A percentile compares a stretch with the other conserved stretches of the same genome.
Evolutionary conservation across 2,797 vertebrate species (phyloP).

Genomic region (Mormyrus proboscirostris): DNA sequence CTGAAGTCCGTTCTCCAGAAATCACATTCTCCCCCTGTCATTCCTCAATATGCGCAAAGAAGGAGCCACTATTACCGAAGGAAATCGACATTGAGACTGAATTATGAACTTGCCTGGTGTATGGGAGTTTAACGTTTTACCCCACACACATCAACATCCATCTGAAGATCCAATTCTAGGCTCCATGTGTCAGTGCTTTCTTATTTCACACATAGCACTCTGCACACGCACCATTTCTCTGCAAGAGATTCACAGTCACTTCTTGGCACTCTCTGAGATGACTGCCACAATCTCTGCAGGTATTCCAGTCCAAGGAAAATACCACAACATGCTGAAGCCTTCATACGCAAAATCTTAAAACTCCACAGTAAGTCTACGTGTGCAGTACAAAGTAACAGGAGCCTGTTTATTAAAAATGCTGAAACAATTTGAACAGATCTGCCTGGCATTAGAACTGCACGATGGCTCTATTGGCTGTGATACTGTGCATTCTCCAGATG

Average conservation of each 20-base stretch:
- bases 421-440: neutral
- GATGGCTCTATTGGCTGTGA: neutral
- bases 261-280: neutral
- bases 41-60: neutral
- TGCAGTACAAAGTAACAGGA: neutral
- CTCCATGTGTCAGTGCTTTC: neutral
- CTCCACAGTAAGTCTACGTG: neutral
- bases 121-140: neutral
- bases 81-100: neutral
- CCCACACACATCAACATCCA: neutral
- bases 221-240: neutral
- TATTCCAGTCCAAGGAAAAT: neutral
- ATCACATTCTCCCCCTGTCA: neutral
- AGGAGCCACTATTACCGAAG: neutral
- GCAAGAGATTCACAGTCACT: neutral
- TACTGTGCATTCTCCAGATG: neutral
- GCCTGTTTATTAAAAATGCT: neutral
- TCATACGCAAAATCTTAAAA: neutral
- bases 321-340: neutral
- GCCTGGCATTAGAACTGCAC: neutral
- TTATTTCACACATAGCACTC: conserved; percentile 2
- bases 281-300: neutral
- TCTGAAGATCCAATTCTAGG: neutral
- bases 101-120: neutral
- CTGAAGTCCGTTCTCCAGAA: neutral